Evolutionary conservation across 2,113 vertebrate genomes (phyloP).

Genomic region (Paratilapia polleni): DNA sequence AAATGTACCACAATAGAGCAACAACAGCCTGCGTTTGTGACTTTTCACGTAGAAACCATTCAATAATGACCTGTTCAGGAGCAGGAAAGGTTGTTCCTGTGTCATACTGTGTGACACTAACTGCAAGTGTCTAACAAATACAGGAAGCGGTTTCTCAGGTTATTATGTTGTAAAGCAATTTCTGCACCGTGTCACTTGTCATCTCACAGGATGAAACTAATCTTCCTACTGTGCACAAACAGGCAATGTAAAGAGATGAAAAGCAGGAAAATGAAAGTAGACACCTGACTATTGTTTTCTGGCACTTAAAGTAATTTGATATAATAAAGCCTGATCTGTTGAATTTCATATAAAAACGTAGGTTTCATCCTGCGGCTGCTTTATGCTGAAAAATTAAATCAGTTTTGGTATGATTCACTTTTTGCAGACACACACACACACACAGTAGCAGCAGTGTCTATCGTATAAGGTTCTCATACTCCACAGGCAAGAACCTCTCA

Average conservation of each 20-base stretch:
- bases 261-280: neutral
- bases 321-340: neutral
- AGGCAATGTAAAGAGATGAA: neutral
- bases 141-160: neutral
- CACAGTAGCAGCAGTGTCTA: neutral
- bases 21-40: rapidly evolving
- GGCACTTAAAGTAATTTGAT: neutral
- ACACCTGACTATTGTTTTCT: neutral
- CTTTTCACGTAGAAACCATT: neutral
- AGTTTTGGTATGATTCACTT: neutral
- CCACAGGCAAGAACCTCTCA: constrained; percentile 33
- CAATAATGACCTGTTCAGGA: neutral
- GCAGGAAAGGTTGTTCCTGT: neutral
- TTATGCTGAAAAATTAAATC: constrained; percentile 2
- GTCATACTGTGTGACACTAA: neutral
- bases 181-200: neutral
- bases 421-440: neutral
- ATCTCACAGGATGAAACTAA: neutral
- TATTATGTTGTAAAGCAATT: constrained; percentile 7
- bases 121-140: neutral
- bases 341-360: neutral
- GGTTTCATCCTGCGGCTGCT: neutral
- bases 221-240: neutral
- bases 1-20: neutral
- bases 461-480: constrained; percentile 21